phyloP scores from a whole-genome alignment of 2,888 invertebrate genomes.

The Pardosa pseudoannulata region DNA sequence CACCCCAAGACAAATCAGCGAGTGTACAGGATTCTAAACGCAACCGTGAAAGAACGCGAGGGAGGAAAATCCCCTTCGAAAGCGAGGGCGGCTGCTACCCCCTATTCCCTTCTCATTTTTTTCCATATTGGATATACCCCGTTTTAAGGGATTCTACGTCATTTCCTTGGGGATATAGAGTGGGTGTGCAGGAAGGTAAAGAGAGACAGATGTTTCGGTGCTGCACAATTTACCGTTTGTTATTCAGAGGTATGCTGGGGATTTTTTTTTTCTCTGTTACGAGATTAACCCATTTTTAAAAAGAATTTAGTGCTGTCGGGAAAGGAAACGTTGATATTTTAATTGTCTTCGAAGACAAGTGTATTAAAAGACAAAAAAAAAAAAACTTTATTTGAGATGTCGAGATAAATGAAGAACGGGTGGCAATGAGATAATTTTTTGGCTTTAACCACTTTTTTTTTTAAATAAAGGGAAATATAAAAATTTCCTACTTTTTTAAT shows the following conservation, averaged over 20 bases:
- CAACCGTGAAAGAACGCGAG: not conserved
- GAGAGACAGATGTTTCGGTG: constrained; percentile 56
- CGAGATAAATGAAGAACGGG: too few relatives aligned
- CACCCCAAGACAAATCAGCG: not conserved
- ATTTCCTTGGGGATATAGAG: not conserved
- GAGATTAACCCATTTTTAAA: too few relatives aligned
- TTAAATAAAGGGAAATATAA: too few relatives aligned
- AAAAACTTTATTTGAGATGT: too few relatives aligned
- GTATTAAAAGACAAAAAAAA: too few relatives aligned
- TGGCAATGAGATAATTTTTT: too few relatives aligned
- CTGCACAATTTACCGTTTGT: constrained; percentile 57
- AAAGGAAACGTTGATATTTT: too few relatives aligned
- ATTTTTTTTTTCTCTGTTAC: not conserved
- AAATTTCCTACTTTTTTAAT: too few relatives aligned
- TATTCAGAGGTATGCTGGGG: not conserved
- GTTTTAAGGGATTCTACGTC: not conserved
- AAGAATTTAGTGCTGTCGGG: too few relatives aligned
- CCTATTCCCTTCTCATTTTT: not conserved
- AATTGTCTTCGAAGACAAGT: too few relatives aligned
- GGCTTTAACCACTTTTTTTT: too few relatives aligned
- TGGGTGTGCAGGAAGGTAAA: constrained; percentile 47
- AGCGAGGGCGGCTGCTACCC: not conserved
- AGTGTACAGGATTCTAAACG: not conserved
- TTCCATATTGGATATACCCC: not conserved
- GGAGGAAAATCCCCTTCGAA: too few relatives aligned